Percentiles rank a stretch among this genome's conserved stretches.
Evolutionary conservation across 2,113 vertebrate species (phyloP).

Genomic region (Hippocampus guttulatus): DNA sequence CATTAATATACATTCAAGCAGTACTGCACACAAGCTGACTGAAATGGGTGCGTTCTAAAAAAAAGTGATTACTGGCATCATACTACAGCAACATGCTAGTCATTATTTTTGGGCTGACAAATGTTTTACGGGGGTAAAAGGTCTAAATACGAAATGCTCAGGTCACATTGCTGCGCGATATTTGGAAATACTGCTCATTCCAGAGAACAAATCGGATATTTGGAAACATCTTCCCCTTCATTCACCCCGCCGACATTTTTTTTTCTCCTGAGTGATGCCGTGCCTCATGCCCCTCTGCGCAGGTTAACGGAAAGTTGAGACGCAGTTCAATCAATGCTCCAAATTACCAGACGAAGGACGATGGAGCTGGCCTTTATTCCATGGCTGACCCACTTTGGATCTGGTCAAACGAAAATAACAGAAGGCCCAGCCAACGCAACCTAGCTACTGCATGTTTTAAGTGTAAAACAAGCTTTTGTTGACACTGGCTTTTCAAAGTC

Average conservation of each 20-base stretch:
- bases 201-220: conserved; percentile 38
- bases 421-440: conserved; percentile 19
- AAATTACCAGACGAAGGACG: conserved; percentile 58
- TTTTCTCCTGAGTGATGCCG: conserved; percentile 29
- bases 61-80: conserved; percentile 52
- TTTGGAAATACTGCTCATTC: conserved; percentile 39
- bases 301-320: conserved; percentile 63
- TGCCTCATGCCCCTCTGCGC: conserved; percentile 61
- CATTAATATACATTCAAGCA: conserved; percentile 42
- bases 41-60: conserved; percentile 49
- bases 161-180: conserved; percentile 36
- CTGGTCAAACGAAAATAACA: conserved; percentile 35
- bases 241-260: conserved; percentile 35
- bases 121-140: conserved; percentile 1
- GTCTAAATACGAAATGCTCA: conserved; percentile 33
- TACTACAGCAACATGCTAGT: conserved; percentile 16
- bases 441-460: conserved; percentile 29
- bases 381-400: conserved; percentile 60
- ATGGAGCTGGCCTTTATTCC: conserved; percentile 36
- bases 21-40: conserved; percentile 32
- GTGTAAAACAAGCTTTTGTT: conserved; percentile 37
- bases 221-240: conserved; percentile 48
- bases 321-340: conserved; percentile 65
- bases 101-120: neutral
- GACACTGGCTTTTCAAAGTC: conserved; percentile 36